These are phyloP conservation scores for Megaptera novaeangliae DNA, from an alignment of 2,113 vertebrate genomes.

Conservation along the genomic window DNA sequence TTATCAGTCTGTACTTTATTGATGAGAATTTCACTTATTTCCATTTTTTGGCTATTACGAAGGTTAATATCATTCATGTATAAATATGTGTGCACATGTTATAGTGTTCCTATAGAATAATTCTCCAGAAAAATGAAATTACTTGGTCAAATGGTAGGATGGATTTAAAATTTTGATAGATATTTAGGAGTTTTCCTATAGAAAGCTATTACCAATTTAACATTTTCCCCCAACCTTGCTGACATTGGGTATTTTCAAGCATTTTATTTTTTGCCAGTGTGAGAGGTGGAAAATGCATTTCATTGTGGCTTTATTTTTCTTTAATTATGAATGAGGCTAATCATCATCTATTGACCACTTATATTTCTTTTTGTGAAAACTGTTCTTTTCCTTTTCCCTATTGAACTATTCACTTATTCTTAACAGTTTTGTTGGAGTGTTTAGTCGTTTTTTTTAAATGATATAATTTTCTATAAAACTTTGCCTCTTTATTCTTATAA, in stretches of 20 bases:
- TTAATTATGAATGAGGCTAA: neutral
- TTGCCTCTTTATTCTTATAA: neutral
- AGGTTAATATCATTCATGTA: neutral
- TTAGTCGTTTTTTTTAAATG: neutral
- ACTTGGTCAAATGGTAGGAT: neutral
- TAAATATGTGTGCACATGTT: neutral
- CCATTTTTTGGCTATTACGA: neutral
- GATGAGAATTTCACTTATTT: neutral
- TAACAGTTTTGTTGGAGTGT: neutral
- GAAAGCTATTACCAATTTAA: neutral
- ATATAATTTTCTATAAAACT: neutral
- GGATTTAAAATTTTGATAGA: neutral
- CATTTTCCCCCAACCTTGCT: neutral
- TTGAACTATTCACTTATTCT: neutral
- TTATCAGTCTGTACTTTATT: neutral
- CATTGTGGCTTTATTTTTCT: neutral
- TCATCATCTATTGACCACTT: neutral
- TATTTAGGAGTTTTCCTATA: neutral
- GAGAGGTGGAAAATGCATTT: neutral
- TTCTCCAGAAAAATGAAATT: neutral
- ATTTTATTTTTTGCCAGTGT: neutral
- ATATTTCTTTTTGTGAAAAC: neutral
- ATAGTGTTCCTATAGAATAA: neutral
- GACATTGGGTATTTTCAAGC: neutral
- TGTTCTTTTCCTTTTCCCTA: neutral